Evolutionary conservation across 1,140 invertebrate genomes (phyloP), one percentile per base, ranked within the genome.

Genomic region (Plodia interpunctella): DNA sequence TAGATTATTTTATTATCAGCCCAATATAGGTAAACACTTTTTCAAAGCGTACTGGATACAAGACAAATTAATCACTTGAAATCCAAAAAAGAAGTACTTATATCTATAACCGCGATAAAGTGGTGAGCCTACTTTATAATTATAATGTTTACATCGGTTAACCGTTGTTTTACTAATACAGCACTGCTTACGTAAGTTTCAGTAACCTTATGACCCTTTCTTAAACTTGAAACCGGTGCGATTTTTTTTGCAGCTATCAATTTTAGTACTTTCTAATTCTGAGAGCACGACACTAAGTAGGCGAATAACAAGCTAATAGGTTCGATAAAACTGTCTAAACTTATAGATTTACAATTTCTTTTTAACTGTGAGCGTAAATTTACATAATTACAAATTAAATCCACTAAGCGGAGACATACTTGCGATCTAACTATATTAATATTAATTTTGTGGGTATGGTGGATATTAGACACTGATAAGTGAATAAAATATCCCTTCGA

Each of bases 311-410:
- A 44, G 38, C 38, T 17, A 15, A 44, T 44, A 44, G 38, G 15
- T 44, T 44, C 15, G 13, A 44, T 32, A 15, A 44, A 44, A 44
- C 38, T 15, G 38, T 44, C 38, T 17, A 15, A 44, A 44, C 0
- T 44, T 44, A 44, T 44, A 44, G 38, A 44, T 44, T 44, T 44
- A 44, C 38, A n/a, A 44, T 44, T n/a, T 44, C 38, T 44, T 44
- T 32, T 44, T 17, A 44, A 44, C 13, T n/a, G 0, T 15, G 38
- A 44, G 38, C 13, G 38, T 9, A 32, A 35, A 44, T 44, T 44
- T 15, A 44, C 38, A 44, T 44, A 44, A 44, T 44, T 44, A 44
- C 38, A 44, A 44, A 44, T 44, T 44, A 44, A 44, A 44, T 44
- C 38, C 13, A 15, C 38, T 5, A n/a, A 44, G 13, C 13, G 38